Conservation (phyloP, 2,888 invertebrate species). For the Cheilosia vulpina region DNA sequence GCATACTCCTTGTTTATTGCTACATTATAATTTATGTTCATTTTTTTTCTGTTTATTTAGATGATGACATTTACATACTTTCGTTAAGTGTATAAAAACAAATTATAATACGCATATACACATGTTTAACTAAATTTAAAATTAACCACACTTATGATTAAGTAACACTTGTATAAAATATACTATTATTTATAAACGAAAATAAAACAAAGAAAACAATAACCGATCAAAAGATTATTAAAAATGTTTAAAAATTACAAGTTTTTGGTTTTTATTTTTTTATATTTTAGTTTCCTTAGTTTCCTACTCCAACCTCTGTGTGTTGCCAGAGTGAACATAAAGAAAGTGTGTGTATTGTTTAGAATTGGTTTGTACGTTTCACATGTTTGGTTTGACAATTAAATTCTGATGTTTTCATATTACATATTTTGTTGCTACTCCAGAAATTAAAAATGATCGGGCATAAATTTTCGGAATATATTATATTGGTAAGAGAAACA, state of each 20-base stretch:
- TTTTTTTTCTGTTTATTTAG: constrained; percentile 61
- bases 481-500: too few relatives aligned
- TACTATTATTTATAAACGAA: constrained; percentile 64
- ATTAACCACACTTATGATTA: constrained; percentile 58
- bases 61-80: constrained; percentile 62
- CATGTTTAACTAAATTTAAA: constrained; percentile 61
- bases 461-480: too few relatives aligned
- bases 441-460: too few relatives aligned
- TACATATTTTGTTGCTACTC: too few relatives aligned
- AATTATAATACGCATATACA: constrained; percentile 44
- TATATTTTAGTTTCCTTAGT: background rate
- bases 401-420: too few relatives aligned
- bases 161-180: constrained; percentile 48
- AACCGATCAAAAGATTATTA: constrained; percentile 51
- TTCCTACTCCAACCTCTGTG: background rate
- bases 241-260: constrained; percentile 43
- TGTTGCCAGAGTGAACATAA: too few relatives aligned
- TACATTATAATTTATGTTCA: constrained; percentile 38
- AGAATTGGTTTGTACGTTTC: too few relatives aligned
- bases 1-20: constrained; percentile 18
- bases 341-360: too few relatives aligned
- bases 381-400: too few relatives aligned
- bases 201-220: constrained; percentile 43
- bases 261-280: constrained; percentile 17
- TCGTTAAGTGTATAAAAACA: constrained; percentile 64